Evolutionary conservation across 2,113 vertebrate genomes (phyloP).

Genomic region (Tragelaphus strepsiceros): DNA sequence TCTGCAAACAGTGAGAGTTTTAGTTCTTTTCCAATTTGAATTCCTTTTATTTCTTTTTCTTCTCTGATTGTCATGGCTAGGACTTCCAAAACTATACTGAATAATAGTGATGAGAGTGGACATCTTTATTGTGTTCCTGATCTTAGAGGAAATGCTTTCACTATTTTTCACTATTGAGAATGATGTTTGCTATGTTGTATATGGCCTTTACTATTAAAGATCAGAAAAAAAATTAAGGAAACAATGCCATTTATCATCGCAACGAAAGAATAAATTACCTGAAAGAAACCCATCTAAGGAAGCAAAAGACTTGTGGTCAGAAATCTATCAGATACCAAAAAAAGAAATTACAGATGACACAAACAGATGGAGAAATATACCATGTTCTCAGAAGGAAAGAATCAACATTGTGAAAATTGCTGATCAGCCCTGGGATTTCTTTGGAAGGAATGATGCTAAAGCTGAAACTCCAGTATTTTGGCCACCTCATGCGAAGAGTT

Average conservation of each 20-base stretch:
- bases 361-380: background rate
- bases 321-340: background rate
- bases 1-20: background rate
- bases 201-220: background rate
- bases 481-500: too few relatives aligned
- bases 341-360: background rate
- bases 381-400: background rate
- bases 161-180: background rate
- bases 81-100: background rate
- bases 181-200: background rate
- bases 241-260: background rate
- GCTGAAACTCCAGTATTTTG: too few relatives aligned
- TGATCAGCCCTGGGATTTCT: too few relatives aligned
- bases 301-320: background rate
- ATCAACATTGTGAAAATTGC: background rate
- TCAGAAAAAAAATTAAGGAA: background rate
- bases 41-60: background rate
- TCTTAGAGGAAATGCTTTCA: background rate
- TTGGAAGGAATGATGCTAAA: too few relatives aligned
- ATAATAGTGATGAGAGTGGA: background rate
- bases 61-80: background rate
- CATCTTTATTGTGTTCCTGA: background rate
- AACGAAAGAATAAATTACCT: background rate
- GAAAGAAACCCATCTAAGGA: background rate
- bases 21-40: background rate